Base-by-base conservation (phyloP, 2,888 invertebrate genomes). In the Aricia artaxerxes region DNA sequence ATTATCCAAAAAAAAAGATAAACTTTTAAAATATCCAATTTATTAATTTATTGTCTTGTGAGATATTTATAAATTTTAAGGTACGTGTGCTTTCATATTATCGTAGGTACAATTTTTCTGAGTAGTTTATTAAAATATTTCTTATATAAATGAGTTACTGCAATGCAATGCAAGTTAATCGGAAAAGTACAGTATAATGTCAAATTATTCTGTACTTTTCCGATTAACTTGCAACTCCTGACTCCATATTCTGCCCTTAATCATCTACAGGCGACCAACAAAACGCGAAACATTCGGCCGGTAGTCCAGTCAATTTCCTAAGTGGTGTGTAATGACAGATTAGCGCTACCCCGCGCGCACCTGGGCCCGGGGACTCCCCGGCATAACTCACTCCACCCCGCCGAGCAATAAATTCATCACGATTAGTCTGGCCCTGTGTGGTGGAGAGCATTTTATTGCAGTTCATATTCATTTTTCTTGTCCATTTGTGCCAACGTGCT, bases 381-480 rank as follows among this genome's bases (percentile, higher is more conserved):
- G 85, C 85, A 86, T 91, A 90, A 91, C 87, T 91, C 90, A 89
- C 88, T 13, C 35, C 69, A 35, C 69, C 69, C 69, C 87, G 87
- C 87, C 89, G 89, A 89, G 88, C 85, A 88, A 93, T 93, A 93
- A 93, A 93, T 93, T 93, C 93, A 86, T 93, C 93, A 93, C 85
- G 81, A 89, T 91, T 91, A 93, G 92, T 92, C 91, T 88, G 86
- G 83, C 82, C 79, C 82, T 81, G 44, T 80, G 76, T 81, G 5
- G 81, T 81, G 83, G 83, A 82, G 73, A 78, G 44, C 11, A 78
- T 81, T 82, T 79, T 64, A 78, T 5, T 80, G 24, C 24, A 16
- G 57, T 57, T 57, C 57, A 57, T 57, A 61, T 61, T 61, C 24
- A 7, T 61, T 24, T 61, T 61, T 61, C n/a, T n/a, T n/a, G n/a